Base-by-base conservation (phyloP, 2,797 vertebrate species). In the Hydrolagus colliei region DNA sequence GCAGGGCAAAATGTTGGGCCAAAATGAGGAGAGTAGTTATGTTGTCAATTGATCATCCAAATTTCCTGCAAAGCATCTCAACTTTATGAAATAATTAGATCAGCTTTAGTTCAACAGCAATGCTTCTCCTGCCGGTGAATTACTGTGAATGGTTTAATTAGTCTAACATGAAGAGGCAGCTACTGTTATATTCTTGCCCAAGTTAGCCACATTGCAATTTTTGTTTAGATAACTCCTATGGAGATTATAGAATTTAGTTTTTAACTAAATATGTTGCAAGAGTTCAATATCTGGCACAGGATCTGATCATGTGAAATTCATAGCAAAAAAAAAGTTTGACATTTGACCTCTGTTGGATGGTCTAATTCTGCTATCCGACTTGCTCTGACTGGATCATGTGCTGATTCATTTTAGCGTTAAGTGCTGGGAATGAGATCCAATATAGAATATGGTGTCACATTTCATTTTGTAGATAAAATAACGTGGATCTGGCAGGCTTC, bases 401-500 rank as follows among this genome's bases (percentile, higher is more conserved):
- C 20, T 18, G 20, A 65, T 41, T 68, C 32, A 41, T 18, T 68
- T 18, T 27, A 27, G 3, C 14, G 61, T 65, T 52, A 71, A 84
- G 63, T 71, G 78, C 78, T 82, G 11, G 62, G 65, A 82, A 82
- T 22, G 67, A 82, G 78, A 82, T 82, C 78, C 63, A 67, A 11
- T 82, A 7, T 14, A 10, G 41, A 32, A 84, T 16, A 14, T 84
- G 63, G 32, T 35, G 68, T 84, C 79, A 68, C 22, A 71, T 84
- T 84, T 68, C 65, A 68, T 41, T 20, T 18, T 68, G 14, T 35
- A 84, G 41, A 68, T 16, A 41, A 84, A 35, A 63, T 41, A 68
- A 12, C 22, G 63, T 62, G 20, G 20, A n/a, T 18, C 7, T 27
- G 68, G 27, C 63, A 68, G 63, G 65, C 32, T 67, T 71, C 65